A percentile compares a stretch with the other conserved stretches of the same genome.
phyloP scores from a whole-genome alignment of 2,797 vertebrate genomes.

The Bryconaethiops microstoma region DNA sequence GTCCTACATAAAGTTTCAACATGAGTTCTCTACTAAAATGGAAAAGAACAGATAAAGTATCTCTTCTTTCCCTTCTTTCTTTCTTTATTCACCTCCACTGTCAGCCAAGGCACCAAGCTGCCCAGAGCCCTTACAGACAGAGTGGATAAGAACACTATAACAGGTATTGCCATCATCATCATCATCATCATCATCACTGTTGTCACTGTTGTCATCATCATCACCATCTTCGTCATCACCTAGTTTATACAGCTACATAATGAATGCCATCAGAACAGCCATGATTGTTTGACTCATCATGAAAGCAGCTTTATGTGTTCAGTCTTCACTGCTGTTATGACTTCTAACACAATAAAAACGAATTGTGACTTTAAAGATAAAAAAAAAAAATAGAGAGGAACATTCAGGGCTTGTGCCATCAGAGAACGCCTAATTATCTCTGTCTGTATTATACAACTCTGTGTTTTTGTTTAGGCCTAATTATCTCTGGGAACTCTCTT shows the following conservation, averaged over 20 bases:
- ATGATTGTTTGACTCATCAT: not conserved
- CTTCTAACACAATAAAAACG: too few species aligned
- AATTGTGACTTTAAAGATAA: too few species aligned
- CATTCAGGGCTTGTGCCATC: too few species aligned
- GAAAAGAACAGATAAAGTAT: conserved; percentile 49
- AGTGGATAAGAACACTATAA: not conserved
- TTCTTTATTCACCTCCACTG: conserved; percentile 22
- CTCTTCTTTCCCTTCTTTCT: conserved; percentile 2
- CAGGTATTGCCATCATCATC: conserved; percentile 4
- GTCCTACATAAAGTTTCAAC: conserved; percentile 18
- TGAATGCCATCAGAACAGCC: not conserved
- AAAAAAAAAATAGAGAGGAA: too few species aligned
- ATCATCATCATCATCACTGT: not conserved
- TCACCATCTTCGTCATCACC: conserved; percentile 1
- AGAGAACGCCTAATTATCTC: too few species aligned
- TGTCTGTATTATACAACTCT: too few species aligned
- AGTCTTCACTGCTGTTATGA: not conserved
- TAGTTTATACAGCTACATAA: not conserved
- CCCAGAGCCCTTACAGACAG: conserved; percentile 10
- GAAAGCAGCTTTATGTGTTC: not conserved
- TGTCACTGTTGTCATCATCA: not conserved
- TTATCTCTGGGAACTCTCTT: too few species aligned
- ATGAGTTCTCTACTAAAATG: conserved; percentile 21
- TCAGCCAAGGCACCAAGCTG: conserved; percentile 41
- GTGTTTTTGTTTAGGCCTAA: too few species aligned